Conservation (phyloP, 2,113 vertebrate genomes). For the Tragelaphus buxtoni region DNA sequence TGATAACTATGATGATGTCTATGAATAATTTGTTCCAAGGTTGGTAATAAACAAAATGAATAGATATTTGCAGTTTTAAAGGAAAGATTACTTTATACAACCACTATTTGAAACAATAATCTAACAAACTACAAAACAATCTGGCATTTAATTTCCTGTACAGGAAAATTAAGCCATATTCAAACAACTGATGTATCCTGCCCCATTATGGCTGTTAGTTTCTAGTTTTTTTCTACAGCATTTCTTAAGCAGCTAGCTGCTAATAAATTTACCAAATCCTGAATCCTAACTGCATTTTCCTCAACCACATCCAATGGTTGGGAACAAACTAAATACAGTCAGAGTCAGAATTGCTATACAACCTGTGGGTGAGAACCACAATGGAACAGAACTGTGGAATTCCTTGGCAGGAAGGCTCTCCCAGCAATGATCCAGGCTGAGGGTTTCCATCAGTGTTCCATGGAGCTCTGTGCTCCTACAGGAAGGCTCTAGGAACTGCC, state of each 20-base stretch:
- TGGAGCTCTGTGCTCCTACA: neutral
- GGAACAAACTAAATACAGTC: neutral
- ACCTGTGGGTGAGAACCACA: neutral
- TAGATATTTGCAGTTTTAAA: neutral
- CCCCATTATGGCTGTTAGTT: neutral
- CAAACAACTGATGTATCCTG: neutral
- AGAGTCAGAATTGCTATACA: neutral
- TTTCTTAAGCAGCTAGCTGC: neutral
- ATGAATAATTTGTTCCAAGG: neutral
- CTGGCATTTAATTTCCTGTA: neutral
- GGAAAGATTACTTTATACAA: neutral
- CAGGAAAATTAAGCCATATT: neutral
- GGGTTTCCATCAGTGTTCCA: neutral
- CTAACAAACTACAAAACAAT: neutral
- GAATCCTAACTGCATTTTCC: neutral
- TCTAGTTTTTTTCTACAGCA: neutral
- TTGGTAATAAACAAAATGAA: neutral
- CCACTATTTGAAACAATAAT: neutral
- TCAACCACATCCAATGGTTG: neutral
- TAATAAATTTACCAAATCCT: neutral
- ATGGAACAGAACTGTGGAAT: neutral
- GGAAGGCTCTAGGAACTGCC: neutral
- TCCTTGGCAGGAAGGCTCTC: neutral
- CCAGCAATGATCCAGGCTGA: neutral
- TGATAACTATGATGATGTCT: neutral